Base-by-base conservation (phyloP, 2,113 vertebrate genomes). In the Corythornis madagascariensis region DNA sequence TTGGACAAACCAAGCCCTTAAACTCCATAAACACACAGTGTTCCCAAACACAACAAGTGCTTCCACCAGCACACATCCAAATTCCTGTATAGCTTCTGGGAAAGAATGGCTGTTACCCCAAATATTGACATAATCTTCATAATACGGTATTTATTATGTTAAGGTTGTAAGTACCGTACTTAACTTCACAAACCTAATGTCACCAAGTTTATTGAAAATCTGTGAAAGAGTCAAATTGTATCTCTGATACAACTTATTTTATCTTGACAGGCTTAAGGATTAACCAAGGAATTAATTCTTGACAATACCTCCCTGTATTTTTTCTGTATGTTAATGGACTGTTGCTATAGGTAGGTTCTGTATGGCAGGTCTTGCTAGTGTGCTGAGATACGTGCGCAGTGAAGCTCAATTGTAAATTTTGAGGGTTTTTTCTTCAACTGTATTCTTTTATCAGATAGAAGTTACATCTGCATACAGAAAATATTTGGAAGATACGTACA, bases 361-460 rank as follows among this genome's bases (percentile, higher is more conserved):
- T 70, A 31, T 0, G 2, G 15, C 42, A 63, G 26, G 45, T 91
- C 59, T 80, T 2, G 0, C 18, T 48, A 35, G 13, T 16, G 29
- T 60, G n/a, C 28, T 71, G 57, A 64, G 11, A 26, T 40, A 56
- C 11, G 4, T 31, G 17, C 10, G 19, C 7, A 52, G 24, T 38
- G 38, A 86, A 66, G 16, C 33, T 31, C 0, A 9, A 3, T 53
- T 0, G 0, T 35, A 19, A 78, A 38, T 15, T 52, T 26, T 52
- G 14, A 18, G 45, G 45, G 14, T 55, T 29, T 72, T 80, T 69
- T 4, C 21, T 74, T 74, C 61, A 78, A 1, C 8, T 40, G 8
- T 79, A 11, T 76, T 31, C 8, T 80, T 77, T 72, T 83, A 33
- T 33, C 28, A 67, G 13, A 12, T 61, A 47, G n/a, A 86, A 47